Evolutionary conservation across 2,797 vertebrate species (phyloP).

Genomic region (Zenarchopterus dispar): DNA sequence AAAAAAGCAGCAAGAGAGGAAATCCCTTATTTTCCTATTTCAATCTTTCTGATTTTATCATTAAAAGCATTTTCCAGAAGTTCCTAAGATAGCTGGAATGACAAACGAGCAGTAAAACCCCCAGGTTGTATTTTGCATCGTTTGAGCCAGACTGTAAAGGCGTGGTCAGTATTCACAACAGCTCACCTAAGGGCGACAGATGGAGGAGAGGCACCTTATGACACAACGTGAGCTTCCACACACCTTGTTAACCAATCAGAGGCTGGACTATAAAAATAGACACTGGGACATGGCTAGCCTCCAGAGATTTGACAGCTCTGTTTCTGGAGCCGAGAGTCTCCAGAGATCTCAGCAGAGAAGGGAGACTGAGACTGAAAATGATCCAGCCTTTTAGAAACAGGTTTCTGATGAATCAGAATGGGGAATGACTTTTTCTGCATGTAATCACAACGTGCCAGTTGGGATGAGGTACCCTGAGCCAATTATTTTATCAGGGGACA

Average conservation of each 20-base stretch:
- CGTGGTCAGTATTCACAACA: slow-evolving; percentile 64
- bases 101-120: slow-evolving; percentile 62
- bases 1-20: slow-evolving; percentile 6
- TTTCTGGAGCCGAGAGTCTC: slow-evolving; percentile 61
- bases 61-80: slow-evolving; percentile 7
- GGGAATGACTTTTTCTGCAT: slow-evolving; percentile 19
- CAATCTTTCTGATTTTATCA: slow-evolving; percentile 9
- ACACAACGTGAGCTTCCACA: slow-evolving; percentile 69
- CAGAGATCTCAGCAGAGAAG: slow-evolving; percentile 41
- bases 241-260: slow-evolving; percentile 77
- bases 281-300: slow-evolving; percentile 60
- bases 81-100: slow-evolving; percentile 28
- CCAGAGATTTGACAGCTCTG: slow-evolving; percentile 64
- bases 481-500: slow-evolving; percentile 31
- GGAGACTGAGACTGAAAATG: slow-evolving; percentile 35
- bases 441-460: slow-evolving; percentile 11
- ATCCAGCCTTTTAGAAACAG: slow-evolving; percentile 40
- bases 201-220: slow-evolving; percentile 80
- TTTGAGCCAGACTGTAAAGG: slow-evolving; percentile 55
- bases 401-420: slow-evolving; percentile 33
- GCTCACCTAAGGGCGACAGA: slow-evolving; percentile 80
- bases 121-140: slow-evolving; percentile 71
- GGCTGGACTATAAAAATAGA: slow-evolving; percentile 76
- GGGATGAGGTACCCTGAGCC: slow-evolving; percentile 18
- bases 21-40: background rate